Percentiles rank a stretch among this genome's conserved stretches.
phyloP scores from a whole-genome alignment of 2,797 vertebrate species.

The Caiman crocodilus region DNA sequence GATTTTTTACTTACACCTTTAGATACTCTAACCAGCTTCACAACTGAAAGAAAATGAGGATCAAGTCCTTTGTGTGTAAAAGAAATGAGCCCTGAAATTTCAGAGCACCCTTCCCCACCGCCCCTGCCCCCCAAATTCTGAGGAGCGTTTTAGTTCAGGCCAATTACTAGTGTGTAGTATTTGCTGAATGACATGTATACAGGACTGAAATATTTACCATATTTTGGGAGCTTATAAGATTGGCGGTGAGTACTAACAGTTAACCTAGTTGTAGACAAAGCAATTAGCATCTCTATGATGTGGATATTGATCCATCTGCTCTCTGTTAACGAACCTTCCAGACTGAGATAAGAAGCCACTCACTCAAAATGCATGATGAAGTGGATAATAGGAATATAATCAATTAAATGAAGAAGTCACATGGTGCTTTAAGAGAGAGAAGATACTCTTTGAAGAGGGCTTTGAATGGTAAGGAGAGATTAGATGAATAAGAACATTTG shows the following conservation, averaged over 20 bases:
- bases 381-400: constrained; percentile 64
- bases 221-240: constrained; percentile 14
- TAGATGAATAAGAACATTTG: constrained; percentile 8
- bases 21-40: fast-evolving
- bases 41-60: not conserved
- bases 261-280: constrained; percentile 51
- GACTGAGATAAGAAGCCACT: constrained; percentile 28
- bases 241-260: not conserved
- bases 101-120: not conserved
- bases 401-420: constrained; percentile 29
- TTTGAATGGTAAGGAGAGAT: constrained; percentile 28
- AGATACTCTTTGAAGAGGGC: constrained; percentile 38
- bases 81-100: not conserved
- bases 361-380: constrained; percentile 51
- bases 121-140: not conserved
- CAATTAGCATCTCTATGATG: constrained; percentile 73
- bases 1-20: not conserved
- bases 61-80: not conserved
- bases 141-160: not conserved
- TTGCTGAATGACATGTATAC: not conserved
- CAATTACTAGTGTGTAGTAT: fast-evolving
- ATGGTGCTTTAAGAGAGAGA: not conserved
- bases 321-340: constrained; percentile 53
- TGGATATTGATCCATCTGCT: constrained; percentile 67
- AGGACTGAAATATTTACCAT: not conserved